A percentile compares a stretch with the other conserved stretches of the same genome.
Evolutionary conservation across 2,888 invertebrate genomes (phyloP).

Genomic region (Dryomyza anilis): DNA sequence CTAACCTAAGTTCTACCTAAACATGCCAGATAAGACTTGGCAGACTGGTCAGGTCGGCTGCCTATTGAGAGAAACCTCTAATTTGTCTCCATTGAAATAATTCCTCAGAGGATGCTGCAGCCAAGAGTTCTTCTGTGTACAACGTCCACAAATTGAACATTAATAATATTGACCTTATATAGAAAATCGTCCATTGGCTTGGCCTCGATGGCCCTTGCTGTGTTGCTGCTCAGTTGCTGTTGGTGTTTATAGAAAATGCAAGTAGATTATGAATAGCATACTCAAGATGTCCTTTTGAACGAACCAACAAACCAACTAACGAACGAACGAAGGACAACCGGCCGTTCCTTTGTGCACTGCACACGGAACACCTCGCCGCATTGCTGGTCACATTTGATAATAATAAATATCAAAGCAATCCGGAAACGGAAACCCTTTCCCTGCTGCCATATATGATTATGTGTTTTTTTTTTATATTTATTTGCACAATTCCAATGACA

Average conservation of each 20-base stretch:
- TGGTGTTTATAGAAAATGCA: not conserved
- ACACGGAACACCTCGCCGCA: not conserved
- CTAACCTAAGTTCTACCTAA: no score
- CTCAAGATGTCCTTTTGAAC: not conserved
- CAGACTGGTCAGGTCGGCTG: not conserved
- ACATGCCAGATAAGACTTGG: not conserved
- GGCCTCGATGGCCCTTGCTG: not conserved
- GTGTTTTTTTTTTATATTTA: not conserved
- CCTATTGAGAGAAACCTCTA: not conserved
- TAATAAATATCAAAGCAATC: constrained; percentile 6
- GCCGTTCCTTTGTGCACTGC: not conserved
- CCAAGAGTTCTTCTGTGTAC: not conserved
- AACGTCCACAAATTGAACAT: constrained; percentile 1
- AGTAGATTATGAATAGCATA: constrained; percentile 15
- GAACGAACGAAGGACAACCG: not conserved
- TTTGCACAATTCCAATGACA: not conserved
- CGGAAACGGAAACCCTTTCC: constrained; percentile 7
- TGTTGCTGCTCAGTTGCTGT: not conserved
- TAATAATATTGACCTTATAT: constrained; percentile 12
- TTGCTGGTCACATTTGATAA: not conserved
- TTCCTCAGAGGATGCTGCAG: not conserved
- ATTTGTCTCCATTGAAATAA: constrained; percentile 20
- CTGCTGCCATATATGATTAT: not conserved
- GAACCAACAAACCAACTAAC: no score
- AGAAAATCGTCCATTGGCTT: not conserved